phyloP scores from a whole-genome alignment of 2,113 vertebrate genomes.

The Sterna hirundo region DNA sequence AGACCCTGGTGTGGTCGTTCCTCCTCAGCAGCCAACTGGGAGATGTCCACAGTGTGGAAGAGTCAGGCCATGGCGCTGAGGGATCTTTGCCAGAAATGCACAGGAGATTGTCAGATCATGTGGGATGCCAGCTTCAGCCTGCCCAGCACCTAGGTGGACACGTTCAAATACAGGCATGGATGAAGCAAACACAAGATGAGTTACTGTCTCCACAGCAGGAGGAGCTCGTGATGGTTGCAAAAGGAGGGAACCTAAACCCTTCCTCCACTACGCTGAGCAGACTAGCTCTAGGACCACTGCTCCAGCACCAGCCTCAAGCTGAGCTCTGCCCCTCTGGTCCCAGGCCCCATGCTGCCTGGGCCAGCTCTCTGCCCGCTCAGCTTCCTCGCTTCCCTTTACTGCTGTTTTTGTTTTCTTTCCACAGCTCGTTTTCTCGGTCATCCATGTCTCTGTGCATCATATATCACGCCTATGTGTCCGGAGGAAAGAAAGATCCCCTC shows the following conservation, averaged over 20 bases:
- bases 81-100: background rate
- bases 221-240: background rate
- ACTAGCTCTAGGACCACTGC: background rate
- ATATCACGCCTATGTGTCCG: slow-evolving; percentile 67
- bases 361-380: background rate
- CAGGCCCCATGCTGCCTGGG: background rate
- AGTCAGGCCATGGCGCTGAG: background rate
- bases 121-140: background rate
- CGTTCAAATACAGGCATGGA: background rate
- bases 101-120: background rate
- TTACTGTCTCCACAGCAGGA: background rate
- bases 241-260: background rate
- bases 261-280: fast-evolving
- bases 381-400: background rate
- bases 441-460: slow-evolving; percentile 71
- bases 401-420: slow-evolving; percentile 65
- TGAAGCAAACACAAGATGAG: background rate
- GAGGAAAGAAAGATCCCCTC: slow-evolving; percentile 66
- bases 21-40: background rate
- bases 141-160: background rate
- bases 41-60: background rate
- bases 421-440: slow-evolving; percentile 57
- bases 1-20: background rate
- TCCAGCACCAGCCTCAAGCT: background rate
- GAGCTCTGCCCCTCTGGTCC: background rate